Conservation (phyloP, 2,113 vertebrate genomes). For the Notarius lentiginosus region DNA sequence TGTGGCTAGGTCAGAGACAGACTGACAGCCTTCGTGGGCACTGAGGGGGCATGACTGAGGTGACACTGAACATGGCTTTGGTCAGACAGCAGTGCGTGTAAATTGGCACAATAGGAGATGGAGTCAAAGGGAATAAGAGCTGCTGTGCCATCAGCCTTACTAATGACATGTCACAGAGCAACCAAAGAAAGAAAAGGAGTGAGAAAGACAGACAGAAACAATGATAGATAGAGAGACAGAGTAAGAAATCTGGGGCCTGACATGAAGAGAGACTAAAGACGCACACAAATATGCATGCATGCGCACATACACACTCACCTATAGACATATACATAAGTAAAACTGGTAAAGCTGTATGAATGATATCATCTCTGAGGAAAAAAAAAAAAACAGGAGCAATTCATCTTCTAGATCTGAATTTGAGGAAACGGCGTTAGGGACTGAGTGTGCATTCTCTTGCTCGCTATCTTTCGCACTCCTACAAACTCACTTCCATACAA, state of each 20-base stretch:
- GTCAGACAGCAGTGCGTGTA: constrained; percentile 39
- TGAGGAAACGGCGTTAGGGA: neutral
- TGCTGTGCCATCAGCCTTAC: constrained; percentile 34
- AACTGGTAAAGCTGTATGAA: constrained; percentile 37
- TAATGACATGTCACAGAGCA: constrained; percentile 46
- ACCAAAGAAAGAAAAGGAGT: constrained; percentile 11
- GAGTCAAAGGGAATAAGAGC: constrained; percentile 32
- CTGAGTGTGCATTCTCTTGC: neutral
- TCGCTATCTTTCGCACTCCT: constrained; percentile 12
- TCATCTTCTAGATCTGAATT: constrained; percentile 27
- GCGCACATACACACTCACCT: neutral
- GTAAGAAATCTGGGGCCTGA: neutral
- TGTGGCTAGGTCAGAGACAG: constrained; percentile 19
- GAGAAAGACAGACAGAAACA: neutral
- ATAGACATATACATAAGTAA: neutral
- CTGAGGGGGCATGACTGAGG: constrained; percentile 29
- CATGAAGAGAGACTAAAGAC: neutral
- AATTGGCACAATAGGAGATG: constrained; percentile 52
- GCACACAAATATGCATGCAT: neutral
- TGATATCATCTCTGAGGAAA: constrained; percentile 38
- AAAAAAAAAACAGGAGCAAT: constrained; percentile 35
- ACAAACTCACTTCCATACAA: constrained; percentile 22
- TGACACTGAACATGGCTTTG: constrained; percentile 23
- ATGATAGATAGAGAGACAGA: constrained; percentile 6
- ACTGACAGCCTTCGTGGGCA: constrained; percentile 30